Evolutionary conservation across 2,113 vertebrate species (phyloP), one percentile per base, ranked within the genome.

Genomic region (Hippoglossus stenolepis): DNA sequence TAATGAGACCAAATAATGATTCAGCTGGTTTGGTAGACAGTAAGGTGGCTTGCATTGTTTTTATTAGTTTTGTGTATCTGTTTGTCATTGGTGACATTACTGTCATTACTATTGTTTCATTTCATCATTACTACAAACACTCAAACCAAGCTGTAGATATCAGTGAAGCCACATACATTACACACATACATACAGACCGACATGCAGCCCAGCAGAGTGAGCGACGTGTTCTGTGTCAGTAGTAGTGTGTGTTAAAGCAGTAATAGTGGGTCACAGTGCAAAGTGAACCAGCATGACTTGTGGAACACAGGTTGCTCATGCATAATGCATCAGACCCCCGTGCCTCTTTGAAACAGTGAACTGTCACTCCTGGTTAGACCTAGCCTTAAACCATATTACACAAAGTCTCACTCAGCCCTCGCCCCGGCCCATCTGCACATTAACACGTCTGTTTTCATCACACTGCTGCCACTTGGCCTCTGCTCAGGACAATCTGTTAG

Each of bases 301-400:
- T 9, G 51, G 20, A n/a, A 54, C 51, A 54, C 51, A n/a, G 51
- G 51, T 54, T 54, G 51, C 51, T n/a, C 84, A 90, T 94, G 83
- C 85, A 90, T 93, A 90, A 92, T 87, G 82, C 79, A 92, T 88
- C 62, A 35, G 60, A 83, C 47, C 47, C 47, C 18, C 47, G 10
- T 51, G 47, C 15, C 72, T 89, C 69, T 87, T 91, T 84, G 79
- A 88, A 92, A 86, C 69, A 35, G 65, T 65, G 63, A 77, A 70
- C 80, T 92, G 91, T 93, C 93, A 85, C 45, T 77, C 72, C 65
- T 28, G 75, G 78, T 93, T 91, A 92, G 69, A 79, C 31, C 70
- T 28, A 24, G 68, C 80, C 66, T 67, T 18, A 47, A 38, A 51
- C 28, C 28, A 31, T 67, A 54, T 54, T 54, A 54, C 51, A 54